Conservation (phyloP, 2,888 invertebrate species). For the Hipparchia sbordonii region DNA sequence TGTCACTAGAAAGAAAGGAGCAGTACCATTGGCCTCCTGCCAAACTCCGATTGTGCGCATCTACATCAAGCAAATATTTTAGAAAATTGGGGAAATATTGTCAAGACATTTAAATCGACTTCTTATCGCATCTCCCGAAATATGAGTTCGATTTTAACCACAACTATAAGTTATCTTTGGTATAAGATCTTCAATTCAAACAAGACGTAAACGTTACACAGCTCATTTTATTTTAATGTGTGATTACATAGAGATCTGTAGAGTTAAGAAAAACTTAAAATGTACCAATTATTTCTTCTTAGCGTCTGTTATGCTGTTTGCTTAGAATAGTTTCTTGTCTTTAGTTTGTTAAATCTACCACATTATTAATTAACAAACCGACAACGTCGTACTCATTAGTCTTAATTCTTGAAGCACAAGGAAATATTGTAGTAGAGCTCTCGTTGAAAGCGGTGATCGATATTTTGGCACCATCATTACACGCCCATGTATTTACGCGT, state of each 20-base stretch:
- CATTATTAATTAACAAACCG: background rate
- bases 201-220: background rate
- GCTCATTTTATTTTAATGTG: background rate
- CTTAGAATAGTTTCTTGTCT: background rate
- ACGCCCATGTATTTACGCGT: conserved; percentile 34
- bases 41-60: conserved; percentile 73
- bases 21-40: conserved; percentile 73
- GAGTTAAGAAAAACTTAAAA: background rate
- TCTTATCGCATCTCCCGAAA: background rate
- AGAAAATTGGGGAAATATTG: conserved; percentile 61
- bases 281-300: too few relatives aligned
- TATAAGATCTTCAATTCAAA: background rate
- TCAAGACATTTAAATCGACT: conserved; percentile 28
- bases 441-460: conserved; percentile 31
- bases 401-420: background rate
- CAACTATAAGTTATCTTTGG: background rate
- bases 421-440: background rate
- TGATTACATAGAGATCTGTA: background rate
- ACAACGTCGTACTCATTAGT: background rate
- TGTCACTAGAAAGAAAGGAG: conserved; percentile 74
- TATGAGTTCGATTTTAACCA: background rate
- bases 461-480: conserved; percentile 37
- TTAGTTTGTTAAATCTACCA: background rate
- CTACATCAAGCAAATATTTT: conserved; percentile 71
- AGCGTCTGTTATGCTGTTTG: too few relatives aligned